Evolutionary conservation across 2,797 vertebrate genomes (phyloP).

Genomic region (Notamacropus eugenii): DNA sequence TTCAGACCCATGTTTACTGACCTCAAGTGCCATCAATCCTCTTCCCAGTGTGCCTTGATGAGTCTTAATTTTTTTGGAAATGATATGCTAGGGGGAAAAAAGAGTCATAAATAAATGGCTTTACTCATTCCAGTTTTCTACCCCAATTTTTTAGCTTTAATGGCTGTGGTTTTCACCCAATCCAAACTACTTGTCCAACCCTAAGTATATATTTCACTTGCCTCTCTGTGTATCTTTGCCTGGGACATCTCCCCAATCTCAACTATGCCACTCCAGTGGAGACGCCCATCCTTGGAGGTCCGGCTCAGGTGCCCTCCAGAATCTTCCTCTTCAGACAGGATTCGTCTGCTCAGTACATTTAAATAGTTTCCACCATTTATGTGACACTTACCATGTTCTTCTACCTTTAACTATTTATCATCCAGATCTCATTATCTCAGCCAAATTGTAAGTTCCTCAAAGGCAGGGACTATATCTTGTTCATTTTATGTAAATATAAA

Average conservation of each 20-base stretch:
- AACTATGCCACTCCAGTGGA: neutral
- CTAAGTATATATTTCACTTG: neutral
- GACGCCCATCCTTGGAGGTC: neutral
- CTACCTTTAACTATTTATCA: neutral
- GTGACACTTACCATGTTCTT: neutral
- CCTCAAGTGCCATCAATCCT: neutral
- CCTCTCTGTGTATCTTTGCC: neutral
- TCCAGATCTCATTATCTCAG: neutral
- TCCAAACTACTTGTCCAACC: neutral
- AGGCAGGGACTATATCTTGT: neutral
- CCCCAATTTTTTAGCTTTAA: neutral
- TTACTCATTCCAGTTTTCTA: constrained; percentile 12
- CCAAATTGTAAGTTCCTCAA: constrained; percentile 36
- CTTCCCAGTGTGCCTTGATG: neutral
- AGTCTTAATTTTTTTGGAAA: neutral
- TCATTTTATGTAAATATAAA: constrained; percentile 49
- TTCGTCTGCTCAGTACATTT: neutral
- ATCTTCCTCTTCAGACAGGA: neutral
- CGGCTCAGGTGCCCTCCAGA: neutral
- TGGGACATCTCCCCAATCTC: neutral
- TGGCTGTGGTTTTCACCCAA: neutral
- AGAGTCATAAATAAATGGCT: constrained; percentile 17
- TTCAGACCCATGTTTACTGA: neutral
- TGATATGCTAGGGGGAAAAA: neutral
- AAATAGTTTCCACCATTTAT: neutral